Conservation (phyloP, 1,140 invertebrate genomes). For the Calephelis nemesis region DNA sequence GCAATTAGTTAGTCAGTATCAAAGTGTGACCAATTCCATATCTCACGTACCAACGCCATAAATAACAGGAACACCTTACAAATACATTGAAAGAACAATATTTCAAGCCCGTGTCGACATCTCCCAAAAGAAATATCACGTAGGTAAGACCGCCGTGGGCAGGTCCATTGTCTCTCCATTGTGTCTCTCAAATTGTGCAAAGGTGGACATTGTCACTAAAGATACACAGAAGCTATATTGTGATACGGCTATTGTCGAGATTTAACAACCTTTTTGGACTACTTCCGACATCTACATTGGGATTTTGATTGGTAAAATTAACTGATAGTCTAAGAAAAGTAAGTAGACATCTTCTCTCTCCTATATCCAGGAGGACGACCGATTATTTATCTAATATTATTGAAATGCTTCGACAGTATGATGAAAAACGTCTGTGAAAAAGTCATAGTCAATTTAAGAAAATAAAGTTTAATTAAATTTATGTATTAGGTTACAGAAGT, state of each 20-base stretch:
- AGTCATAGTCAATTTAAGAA: no score
- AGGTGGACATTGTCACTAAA: constrained; percentile 10
- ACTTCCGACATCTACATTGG: neutral
- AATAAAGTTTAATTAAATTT: no score
- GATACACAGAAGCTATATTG: constrained; percentile 8
- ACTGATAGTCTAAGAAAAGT: no score
- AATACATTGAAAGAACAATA: constrained; percentile 1
- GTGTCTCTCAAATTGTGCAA: neutral
- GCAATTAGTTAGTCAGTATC: neutral
- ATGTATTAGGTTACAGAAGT: no score
- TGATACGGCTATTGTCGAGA: constrained; percentile 1
- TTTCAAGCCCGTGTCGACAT: neutral
- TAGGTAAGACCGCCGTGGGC: constrained; percentile 3
- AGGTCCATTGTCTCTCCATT: neutral
- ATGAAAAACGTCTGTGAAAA: no score
- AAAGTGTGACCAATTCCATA: neutral
- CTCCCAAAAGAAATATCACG: constrained; percentile 17
- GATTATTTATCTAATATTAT: no score
- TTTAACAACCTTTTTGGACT: neutral
- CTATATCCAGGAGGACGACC: no score
- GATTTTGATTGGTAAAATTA: no score
- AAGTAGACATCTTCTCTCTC: no score
- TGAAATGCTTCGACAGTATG: no score
- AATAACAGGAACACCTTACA: neutral
- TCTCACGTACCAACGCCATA: neutral